A percentile compares a stretch with the other conserved stretches of the same genome.
phyloP scores from a whole-genome alignment of 2,797 vertebrate species.

The Pseudomugil tenellus region DNA sequence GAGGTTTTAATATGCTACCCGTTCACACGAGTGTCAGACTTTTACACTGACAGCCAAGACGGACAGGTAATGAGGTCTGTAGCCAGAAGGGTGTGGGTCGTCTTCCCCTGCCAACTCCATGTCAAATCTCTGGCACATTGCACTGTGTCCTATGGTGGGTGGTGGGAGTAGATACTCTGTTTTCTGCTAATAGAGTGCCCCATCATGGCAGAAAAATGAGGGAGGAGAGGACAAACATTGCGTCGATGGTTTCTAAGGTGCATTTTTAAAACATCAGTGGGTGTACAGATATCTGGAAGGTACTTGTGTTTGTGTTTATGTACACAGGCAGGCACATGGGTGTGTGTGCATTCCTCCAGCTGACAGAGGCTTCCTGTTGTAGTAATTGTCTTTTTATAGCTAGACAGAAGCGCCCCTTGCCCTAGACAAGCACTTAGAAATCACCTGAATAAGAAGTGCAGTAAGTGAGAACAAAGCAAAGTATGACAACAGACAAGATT shows the following conservation, averaged over 20 bases:
- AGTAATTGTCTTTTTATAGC: constrained; percentile 71
- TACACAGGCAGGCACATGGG: constrained; percentile 36
- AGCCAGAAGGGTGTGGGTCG: constrained; percentile 69
- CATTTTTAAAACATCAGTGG: constrained; percentile 15
- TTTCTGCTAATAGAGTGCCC: constrained; percentile 55
- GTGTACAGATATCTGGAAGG: constrained; percentile 13
- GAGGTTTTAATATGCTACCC: constrained; percentile 2
- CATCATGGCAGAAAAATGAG: constrained; percentile 56
- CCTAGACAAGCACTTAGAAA: constrained; percentile 38
- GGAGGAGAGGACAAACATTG: constrained; percentile 27
- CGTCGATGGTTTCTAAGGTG: constrained; percentile 25
- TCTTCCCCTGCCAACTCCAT: constrained; percentile 57
- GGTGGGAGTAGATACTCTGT: constrained; percentile 64
- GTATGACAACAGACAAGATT: constrained; percentile 21
- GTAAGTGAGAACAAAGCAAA: constrained; percentile 25
- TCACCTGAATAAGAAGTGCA: constrained; percentile 42
- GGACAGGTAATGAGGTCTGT: constrained; percentile 59
- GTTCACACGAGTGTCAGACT: constrained; percentile 2
- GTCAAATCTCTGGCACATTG: constrained; percentile 55
- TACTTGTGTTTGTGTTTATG: constrained; percentile 28
- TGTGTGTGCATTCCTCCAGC: constrained; percentile 57
- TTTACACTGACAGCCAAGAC: constrained; percentile 22
- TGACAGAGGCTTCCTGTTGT: constrained; percentile 71
- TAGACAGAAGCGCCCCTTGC: constrained; percentile 44
- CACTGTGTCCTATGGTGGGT: constrained; percentile 56